These are phyloP conservation scores for Rallus crepitans DNA, from an alignment of 2,797 vertebrate genomes.

Conservation along the genomic window DNA sequence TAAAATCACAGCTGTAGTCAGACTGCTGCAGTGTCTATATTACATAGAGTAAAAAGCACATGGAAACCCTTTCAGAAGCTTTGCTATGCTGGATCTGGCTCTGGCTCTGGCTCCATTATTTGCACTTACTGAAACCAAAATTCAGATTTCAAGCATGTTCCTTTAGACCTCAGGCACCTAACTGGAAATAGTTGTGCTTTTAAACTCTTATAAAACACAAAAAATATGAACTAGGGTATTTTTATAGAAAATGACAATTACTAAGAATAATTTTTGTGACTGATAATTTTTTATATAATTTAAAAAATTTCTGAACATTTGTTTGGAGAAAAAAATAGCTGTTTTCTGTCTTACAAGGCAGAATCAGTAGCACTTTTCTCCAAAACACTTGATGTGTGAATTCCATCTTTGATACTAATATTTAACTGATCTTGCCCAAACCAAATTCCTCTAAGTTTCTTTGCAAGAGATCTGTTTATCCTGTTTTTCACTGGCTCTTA, in stretches of 20 bases:
- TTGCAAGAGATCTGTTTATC: background rate
- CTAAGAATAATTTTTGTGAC: background rate
- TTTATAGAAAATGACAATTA: background rate
- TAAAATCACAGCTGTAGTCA: background rate
- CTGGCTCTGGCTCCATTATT: background rate
- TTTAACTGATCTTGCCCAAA: background rate
- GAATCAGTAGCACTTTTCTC: background rate
- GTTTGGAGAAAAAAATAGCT: rapidly evolving
- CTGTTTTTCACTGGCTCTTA: background rate
- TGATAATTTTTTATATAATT: background rate
- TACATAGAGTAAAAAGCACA: background rate
- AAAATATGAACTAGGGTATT: background rate
- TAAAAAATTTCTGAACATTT: background rate
- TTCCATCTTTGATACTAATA: background rate
- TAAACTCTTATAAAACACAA: background rate
- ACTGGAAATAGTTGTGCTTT: background rate
- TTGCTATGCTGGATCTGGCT: background rate
- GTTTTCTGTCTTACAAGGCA: background rate
- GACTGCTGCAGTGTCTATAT: background rate
- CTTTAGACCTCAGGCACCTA: background rate
- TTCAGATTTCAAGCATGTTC: background rate
- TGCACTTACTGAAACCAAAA: background rate
- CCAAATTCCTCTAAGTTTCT: background rate
- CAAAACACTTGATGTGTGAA: background rate
- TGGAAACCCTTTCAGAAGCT: background rate